Evolutionary conservation across 2,113 vertebrate genomes (phyloP), one percentile per base, ranked within the genome.

Genomic region (Platysternon megacephalum): DNA sequence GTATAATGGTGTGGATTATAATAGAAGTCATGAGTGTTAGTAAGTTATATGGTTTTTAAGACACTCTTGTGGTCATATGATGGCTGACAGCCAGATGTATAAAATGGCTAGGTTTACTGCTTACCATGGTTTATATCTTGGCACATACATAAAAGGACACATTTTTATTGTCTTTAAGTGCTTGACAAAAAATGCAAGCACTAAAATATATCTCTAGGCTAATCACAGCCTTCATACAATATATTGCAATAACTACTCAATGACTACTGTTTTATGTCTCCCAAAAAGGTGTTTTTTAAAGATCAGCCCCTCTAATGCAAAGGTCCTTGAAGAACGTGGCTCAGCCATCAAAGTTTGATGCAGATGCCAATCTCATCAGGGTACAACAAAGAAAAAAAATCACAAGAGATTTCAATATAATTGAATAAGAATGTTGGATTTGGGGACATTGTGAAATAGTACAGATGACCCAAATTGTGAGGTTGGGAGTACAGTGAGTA

Each of bases 1-100:
- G 6, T 13, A 52, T 85, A 88, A 90, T 76, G 24, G 58, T 74
- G 74, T 28, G 5, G 79, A 74, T 49, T 56, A 2, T 93, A 91
- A 87, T 58, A 91, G 91, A 10, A 5, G 56, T 79, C 21, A 85
- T 89, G 44, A 58, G 2, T 89, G 19, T 79, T 91, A 90, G 74
- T 53, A 85, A 88, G 51, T 5, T 21, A 72, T 72, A 22, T 72
- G 19, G 2, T 0, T 0, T 82, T 95, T 68, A 19, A 84, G 42
- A 6, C 0, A 0, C 6, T 1, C 88, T 72, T 72, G 35, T 3
- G n/a, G 65, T 39, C 28, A 72, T 39, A 72, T 72, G n/a, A 72
- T 39, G 17, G n/a, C 29, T 35, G 58, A 61, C 58, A 61, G 58
- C 17, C 19, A 82, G n/a, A 76, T 79, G 78, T 80, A 86, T 56